Evolutionary conservation across 2,797 vertebrate species (phyloP).

Genomic region (Enteromius argenteus): DNA sequence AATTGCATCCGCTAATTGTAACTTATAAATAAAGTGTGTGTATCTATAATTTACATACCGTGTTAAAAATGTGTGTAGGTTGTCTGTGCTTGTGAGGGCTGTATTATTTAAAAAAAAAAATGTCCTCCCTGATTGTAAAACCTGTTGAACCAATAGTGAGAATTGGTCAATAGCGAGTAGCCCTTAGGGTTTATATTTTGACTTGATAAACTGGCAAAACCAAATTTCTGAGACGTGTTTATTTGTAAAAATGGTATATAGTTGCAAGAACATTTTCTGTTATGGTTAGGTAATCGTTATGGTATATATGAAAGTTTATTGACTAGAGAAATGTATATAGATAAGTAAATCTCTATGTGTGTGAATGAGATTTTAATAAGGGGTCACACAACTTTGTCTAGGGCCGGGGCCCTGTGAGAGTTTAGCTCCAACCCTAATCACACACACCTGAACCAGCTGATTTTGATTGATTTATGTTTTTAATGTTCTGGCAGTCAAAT

Average conservation of each 20-base stretch:
- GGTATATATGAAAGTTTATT: background rate
- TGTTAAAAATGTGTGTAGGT: background rate
- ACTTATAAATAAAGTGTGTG: slow-evolving; percentile 7
- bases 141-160: background rate
- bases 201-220: background rate
- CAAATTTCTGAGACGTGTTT: no score
- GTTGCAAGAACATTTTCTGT: background rate
- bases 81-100: background rate
- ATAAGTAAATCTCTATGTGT: background rate
- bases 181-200: no score
- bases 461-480: no score
- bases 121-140: background rate
- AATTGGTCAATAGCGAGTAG: background rate
- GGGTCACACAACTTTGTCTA: no score
- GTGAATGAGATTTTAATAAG: background rate
- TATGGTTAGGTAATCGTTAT: background rate
- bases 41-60: background rate
- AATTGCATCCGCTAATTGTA: background rate
- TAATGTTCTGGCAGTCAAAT: no score
- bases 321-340: background rate
- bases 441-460: no score
- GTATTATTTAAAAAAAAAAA: background rate
- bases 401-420: no score
- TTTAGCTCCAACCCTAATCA: no score
- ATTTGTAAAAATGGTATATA: background rate